Conservation (phyloP, 2,888 invertebrate genomes). For the Archaeoteleia sp. region DNA sequence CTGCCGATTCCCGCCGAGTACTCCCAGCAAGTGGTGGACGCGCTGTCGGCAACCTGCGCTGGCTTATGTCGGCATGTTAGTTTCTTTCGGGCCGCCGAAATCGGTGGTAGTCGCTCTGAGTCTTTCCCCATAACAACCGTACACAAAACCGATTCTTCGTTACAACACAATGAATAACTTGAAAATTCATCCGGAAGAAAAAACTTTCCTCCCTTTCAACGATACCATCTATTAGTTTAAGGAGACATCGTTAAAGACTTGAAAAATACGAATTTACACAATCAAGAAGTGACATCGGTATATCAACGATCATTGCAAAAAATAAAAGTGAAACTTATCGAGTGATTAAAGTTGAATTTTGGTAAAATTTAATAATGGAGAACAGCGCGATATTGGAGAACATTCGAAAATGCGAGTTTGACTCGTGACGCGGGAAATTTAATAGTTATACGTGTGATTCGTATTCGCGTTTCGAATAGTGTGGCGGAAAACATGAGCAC, state of each 20-base stretch:
- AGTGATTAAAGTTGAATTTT: background rate
- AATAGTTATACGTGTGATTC: too few relatives aligned
- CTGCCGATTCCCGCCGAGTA: conserved; percentile 39
- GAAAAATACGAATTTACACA: too few relatives aligned
- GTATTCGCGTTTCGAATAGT: conserved; percentile 10
- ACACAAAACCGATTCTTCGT: too few relatives aligned
- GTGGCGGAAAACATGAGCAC: conserved; percentile 37
- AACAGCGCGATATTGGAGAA: background rate
- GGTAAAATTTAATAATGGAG: conserved; percentile 25
- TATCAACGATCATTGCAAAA: too few relatives aligned
- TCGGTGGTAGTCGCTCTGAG: conserved; percentile 31
- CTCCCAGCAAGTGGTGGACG: conserved; percentile 43
- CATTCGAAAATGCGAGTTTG: background rate
- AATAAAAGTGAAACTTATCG: background rate
- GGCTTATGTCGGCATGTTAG: conserved; percentile 48
- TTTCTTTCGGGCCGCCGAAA: conserved; percentile 39
- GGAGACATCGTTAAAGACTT: too few relatives aligned
- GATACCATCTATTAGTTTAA: too few relatives aligned
- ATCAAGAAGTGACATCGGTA: too few relatives aligned
- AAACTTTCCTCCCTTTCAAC: too few relatives aligned
- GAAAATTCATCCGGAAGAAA: too few relatives aligned
- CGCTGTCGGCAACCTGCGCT: conserved; percentile 52
- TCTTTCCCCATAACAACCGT: conserved; percentile 1
- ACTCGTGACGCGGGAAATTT: conserved; percentile 29
- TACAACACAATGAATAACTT: too few relatives aligned